Evolutionary conservation across 64 coral and sea anemone genomes (phyloP).

Genomic region (Montipora capricornis): DNA sequence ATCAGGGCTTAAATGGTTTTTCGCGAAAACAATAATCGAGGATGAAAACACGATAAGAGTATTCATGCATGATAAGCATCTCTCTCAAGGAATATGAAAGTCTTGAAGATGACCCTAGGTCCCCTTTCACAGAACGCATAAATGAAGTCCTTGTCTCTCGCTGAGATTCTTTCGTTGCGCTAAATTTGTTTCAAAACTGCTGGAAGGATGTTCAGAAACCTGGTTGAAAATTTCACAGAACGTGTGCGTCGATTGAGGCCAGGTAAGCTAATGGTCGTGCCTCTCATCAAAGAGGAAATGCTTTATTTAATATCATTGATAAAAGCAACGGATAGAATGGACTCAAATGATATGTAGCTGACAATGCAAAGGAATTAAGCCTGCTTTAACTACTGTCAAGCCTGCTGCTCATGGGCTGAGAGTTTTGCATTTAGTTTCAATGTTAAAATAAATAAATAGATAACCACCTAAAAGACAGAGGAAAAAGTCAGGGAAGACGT

Average conservation of each 20-base stretch:
- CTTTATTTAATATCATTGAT: constrained; percentile 8
- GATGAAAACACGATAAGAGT: constrained; percentile 20
- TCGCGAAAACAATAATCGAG: constrained; percentile 27
- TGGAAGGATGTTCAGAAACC: neutral
- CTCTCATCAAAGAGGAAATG: neutral
- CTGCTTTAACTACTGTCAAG: constrained; percentile 14
- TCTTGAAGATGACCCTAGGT: neutral
- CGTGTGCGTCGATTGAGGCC: neutral
- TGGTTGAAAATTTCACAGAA: neutral
- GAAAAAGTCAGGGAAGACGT: neutral
- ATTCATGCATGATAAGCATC: constrained; percentile 20
- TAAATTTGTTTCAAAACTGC: constrained; percentile 3
- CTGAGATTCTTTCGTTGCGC: neutral
- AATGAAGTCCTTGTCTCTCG: constrained; percentile 25
- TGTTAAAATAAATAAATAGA: neutral
- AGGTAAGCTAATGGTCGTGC: neutral
- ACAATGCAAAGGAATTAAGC: constrained; percentile 22
- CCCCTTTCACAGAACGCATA: constrained; percentile 22
- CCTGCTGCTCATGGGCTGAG: neutral
- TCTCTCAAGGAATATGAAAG: neutral
- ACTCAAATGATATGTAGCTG: neutral
- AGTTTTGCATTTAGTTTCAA: neutral
- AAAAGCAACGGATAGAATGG: neutral
- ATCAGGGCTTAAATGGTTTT: constrained; percentile 36
- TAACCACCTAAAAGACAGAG: neutral